Conservation (phyloP, 2,888 invertebrate genomes). For the Actias luna region DNA sequence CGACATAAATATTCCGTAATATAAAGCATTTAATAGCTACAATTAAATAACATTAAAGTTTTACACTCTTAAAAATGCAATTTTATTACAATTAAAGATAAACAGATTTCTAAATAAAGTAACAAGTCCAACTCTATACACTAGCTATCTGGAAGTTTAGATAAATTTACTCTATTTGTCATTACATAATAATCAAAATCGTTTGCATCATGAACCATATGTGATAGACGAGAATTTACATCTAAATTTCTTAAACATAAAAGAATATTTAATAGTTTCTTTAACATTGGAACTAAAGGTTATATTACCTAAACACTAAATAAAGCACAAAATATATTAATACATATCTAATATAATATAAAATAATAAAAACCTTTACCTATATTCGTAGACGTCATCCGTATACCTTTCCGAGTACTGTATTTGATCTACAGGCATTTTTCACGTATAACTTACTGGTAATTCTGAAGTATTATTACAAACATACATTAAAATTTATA, state of each 20-base stretch:
- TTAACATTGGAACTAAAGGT: background rate
- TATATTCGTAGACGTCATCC: constrained; percentile 94
- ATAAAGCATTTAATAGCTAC: too few relatives aligned
- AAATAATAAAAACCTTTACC: constrained; percentile 72
- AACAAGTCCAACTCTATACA: too few relatives aligned
- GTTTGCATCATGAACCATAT: background rate
- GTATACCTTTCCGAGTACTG: constrained; percentile 96
- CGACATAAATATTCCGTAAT: background rate
- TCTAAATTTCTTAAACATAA: background rate
- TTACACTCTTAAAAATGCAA: too few relatives aligned
- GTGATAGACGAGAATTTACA: background rate
- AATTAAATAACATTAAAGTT: too few relatives aligned
- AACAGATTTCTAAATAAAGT: too few relatives aligned
- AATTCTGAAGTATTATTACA: background rate
- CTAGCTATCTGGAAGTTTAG: too few relatives aligned
- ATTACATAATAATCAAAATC: background rate
- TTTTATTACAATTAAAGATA: too few relatives aligned
- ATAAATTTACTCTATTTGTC: too few relatives aligned
- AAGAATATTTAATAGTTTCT: background rate
- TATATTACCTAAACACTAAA: background rate
- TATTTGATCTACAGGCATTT: constrained; percentile 89
- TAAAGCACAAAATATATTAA: background rate
- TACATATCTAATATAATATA: background rate
- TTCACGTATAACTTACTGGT: constrained; percentile 7
- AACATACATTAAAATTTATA: background rate